These are phyloP conservation scores for Phenganax marumi DNA, from an alignment of 92 coral and sea anemone genomes.

Conservation along the genomic window DNA sequence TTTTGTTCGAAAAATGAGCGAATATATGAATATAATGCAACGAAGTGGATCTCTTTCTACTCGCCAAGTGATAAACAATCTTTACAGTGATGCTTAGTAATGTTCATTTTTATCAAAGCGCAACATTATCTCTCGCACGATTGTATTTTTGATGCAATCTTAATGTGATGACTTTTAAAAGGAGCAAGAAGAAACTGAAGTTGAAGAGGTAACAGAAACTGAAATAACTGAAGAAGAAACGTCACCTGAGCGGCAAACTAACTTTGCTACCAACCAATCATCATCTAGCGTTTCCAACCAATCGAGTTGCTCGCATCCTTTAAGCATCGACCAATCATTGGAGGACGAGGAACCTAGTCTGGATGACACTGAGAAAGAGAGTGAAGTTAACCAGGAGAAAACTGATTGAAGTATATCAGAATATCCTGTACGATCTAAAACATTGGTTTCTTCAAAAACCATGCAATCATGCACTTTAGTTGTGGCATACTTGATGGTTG, in stretches of 20 bases:
- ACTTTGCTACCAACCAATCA: constrained; percentile 26
- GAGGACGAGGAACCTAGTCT: constrained; percentile 36
- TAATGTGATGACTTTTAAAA: not conserved
- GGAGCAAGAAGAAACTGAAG: constrained; percentile 81
- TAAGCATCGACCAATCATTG: constrained; percentile 33
- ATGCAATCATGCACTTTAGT: not conserved
- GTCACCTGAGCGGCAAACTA: constrained; percentile 43
- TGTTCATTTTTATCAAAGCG: too few species aligned
- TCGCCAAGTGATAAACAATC: too few species aligned
- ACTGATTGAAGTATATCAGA: constrained; percentile 4
- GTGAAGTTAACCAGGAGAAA: constrained; percentile 11
- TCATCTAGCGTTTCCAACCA: constrained; percentile 38
- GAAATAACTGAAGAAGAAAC: constrained; percentile 81
- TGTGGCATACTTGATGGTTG: too few species aligned
- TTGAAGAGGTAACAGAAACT: constrained; percentile 75
- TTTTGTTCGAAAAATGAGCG: too few species aligned
- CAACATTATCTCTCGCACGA: too few species aligned
- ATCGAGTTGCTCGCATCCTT: constrained; percentile 30
- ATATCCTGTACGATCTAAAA: not conserved
- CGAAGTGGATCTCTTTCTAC: too few species aligned
- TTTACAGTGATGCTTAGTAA: too few species aligned
- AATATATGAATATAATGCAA: too few species aligned
- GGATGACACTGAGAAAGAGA: constrained; percentile 27
- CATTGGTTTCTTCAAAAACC: not conserved
- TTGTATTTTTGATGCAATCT: too few species aligned